Evolutionary conservation across 2,113 vertebrate species (phyloP).

Genomic region (Cisticola juncidis): DNA sequence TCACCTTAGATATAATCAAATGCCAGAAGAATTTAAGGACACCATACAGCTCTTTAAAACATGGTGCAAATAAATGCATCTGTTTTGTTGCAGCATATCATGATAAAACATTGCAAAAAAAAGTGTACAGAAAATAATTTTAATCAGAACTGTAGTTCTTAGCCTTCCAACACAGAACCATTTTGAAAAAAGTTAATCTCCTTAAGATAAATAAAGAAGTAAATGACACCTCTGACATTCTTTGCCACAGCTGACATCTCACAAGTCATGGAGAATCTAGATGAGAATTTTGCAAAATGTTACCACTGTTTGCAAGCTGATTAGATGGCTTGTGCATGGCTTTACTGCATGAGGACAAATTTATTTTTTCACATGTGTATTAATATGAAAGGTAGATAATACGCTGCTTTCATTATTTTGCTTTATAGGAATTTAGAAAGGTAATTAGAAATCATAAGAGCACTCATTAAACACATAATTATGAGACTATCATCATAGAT

Average conservation of each 20-base stretch:
- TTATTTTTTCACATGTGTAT: background rate
- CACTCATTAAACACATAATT: background rate
- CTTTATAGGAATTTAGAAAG: background rate
- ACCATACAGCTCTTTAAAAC: background rate
- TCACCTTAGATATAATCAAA: background rate
- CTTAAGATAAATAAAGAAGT: background rate
- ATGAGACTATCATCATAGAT: background rate
- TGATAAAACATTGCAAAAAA: background rate
- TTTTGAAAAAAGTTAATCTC: background rate
- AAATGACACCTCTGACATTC: background rate
- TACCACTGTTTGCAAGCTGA: background rate
- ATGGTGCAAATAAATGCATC: background rate
- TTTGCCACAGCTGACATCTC: background rate
- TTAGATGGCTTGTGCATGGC: background rate
- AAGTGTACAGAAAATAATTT: background rate
- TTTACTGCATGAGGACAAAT: conserved; percentile 32
- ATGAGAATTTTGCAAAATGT: background rate
- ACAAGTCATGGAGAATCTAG: background rate
- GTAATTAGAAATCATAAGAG: background rate
- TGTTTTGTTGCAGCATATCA: background rate
- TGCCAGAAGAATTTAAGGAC: background rate
- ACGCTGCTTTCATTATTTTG: background rate
- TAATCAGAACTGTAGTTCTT: background rate
- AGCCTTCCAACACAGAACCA: background rate
- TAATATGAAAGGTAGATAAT: background rate